Conservation (phyloP, 2,797 vertebrate species). For the Sarcophilus harrisii region DNA sequence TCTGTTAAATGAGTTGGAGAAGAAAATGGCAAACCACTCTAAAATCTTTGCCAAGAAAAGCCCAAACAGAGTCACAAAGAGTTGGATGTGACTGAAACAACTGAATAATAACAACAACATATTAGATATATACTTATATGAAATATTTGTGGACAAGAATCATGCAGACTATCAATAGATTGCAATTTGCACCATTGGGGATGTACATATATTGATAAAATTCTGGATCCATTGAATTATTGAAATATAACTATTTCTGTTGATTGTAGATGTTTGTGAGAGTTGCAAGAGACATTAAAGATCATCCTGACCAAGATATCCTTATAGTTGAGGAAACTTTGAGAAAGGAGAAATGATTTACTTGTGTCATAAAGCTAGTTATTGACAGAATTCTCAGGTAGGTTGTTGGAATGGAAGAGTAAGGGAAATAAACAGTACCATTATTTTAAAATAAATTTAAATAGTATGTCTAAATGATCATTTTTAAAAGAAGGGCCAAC, state of each 20-base stretch:
- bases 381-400: slow-evolving; percentile 46
- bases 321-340: not conserved
- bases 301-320: not conserved
- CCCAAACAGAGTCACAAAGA: not conserved
- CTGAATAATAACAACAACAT: too few relatives aligned
- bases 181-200: not conserved
- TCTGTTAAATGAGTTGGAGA: not conserved
- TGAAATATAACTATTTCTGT: not conserved
- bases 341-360: not conserved
- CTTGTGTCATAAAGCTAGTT: too few relatives aligned
- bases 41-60: not conserved
- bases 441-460: slow-evolving; percentile 63
- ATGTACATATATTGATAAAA: not conserved
- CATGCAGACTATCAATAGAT: not conserved
- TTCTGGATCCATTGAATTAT: not conserved
- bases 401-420: slow-evolving; percentile 68
- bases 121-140: not conserved
- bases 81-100: not conserved
- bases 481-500: slow-evolving; percentile 34
- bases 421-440: slow-evolving; percentile 52
- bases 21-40: not conserved
- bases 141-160: not conserved
- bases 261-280: not conserved
- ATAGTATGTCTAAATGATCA: slow-evolving; percentile 21
- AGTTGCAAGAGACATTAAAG: not conserved